Evolutionary conservation across 2,113 vertebrate species (phyloP).

Genomic region (Pyxicephalus adspersus): DNA sequence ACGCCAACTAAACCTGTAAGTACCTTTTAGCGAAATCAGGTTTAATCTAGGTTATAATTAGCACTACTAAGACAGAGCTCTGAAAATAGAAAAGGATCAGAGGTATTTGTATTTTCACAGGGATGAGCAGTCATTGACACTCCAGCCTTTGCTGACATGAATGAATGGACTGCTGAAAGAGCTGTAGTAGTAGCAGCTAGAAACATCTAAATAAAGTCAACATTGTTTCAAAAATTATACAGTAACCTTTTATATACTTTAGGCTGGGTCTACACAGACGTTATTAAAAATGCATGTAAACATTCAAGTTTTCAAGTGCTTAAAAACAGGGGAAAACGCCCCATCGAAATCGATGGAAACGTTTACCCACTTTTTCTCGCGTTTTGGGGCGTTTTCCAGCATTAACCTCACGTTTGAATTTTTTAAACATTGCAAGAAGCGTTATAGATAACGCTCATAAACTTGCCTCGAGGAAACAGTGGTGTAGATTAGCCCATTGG

Average conservation of each 20-base stretch:
- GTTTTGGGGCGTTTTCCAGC: no score
- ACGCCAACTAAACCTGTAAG: constrained; percentile 39
- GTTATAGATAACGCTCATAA: no score
- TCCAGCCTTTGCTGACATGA: not conserved
- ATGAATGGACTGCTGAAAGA: not conserved
- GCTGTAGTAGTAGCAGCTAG: not conserved
- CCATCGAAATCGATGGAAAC: no score
- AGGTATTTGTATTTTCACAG: not conserved
- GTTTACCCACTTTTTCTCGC: no score
- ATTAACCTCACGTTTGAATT: no score
- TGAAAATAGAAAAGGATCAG: not conserved
- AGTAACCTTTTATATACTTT: not conserved
- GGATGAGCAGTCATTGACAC: not conserved
- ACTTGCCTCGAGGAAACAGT: no score
- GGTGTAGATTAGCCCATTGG: no score
- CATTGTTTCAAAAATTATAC: not conserved
- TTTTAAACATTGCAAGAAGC: no score
- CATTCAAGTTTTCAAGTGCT: no score
- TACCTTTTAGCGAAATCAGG: not conserved
- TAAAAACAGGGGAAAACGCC: no score
- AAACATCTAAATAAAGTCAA: not conserved
- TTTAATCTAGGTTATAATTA: not conserved
- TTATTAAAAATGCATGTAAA: no score
- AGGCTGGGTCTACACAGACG: no score
- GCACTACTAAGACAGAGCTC: not conserved